Base-by-base conservation (phyloP, 2,113 vertebrate species). In the Hypanus sabinus region DNA sequence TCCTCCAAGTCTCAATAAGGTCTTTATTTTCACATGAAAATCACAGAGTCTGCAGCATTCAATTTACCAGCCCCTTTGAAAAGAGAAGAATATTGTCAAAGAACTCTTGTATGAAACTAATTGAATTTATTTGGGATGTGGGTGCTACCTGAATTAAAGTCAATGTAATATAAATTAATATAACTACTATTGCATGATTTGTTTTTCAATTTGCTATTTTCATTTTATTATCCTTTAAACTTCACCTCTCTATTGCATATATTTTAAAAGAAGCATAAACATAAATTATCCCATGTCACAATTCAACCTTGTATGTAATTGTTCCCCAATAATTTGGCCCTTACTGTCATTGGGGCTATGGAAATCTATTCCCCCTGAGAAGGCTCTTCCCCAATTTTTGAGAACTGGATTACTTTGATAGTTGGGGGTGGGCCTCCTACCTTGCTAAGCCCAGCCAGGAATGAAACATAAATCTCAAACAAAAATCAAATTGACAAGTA, bases 91-190 rank as follows among this genome's bases (percentile, higher is more conserved):
- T 16, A n/a, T 60, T 65, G 60, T 30, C 14, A 57, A 73, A 30
- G 68, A 93, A 93, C 68, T 73, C 6, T 75, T 46, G 70, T 36
- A 93, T 55, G 22, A 93, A 73, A 55, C 36, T 4, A 55, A 10
- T 55, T 73, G 91, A 93, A 46, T 55, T 93, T 73, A 93, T 46
- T 73, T 30, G 91, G 70, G 91, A 30, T 55, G 36, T 20, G 90
- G 33, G 83, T 73, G 91, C 38, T 71, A 70, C 65, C 65, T 46
- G 65, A 93, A 93, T 93, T 73, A 24, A 91, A 70, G 38, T 36
- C 65, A 71, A 46, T 71, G 30, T 88, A 90, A 65, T 33, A n/a
- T 73, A 73, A 55, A 14, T 18, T 30, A 1, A 62, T 92, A 68
- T 38, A n/a, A 73, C 68, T 55, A 9, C 90, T 55, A 71, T 27